Conservation (phyloP, 2,888 invertebrate genomes). For the Gymnocheta viridis region DNA sequence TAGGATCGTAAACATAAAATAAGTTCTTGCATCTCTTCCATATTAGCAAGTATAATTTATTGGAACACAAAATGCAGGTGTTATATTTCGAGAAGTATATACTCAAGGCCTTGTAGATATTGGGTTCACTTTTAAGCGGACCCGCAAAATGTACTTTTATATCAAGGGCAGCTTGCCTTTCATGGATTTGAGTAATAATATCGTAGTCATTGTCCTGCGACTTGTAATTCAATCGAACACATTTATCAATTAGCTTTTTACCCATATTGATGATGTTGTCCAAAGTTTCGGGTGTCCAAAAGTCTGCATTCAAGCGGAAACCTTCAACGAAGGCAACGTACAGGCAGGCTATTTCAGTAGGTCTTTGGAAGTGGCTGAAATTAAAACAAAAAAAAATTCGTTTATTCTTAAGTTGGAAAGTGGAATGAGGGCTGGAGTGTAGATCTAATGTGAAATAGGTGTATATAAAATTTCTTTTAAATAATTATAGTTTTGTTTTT, state of each 20-base stretch:
- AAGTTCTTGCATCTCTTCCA: constrained; percentile 83
- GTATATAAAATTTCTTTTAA: no score
- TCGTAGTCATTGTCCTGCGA: constrained; percentile 75
- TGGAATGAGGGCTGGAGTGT: no score
- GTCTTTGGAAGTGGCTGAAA: constrained; percentile 73
- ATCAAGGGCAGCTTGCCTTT: constrained; percentile 75
- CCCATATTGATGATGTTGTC: constrained; percentile 76
- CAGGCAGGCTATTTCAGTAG: constrained; percentile 77
- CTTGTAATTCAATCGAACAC: constrained; percentile 73
- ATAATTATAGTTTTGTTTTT: no score
- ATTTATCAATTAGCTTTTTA: constrained; percentile 73
- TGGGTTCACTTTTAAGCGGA: constrained; percentile 75
- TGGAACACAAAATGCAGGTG: constrained; percentile 75
- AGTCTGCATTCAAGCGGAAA: constrained; percentile 77
- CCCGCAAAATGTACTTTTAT: constrained; percentile 76
- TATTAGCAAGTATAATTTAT: constrained; percentile 76
- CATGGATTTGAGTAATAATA: constrained; percentile 76
- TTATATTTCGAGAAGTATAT: constrained; percentile 77
- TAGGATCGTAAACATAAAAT: constrained; percentile 86
- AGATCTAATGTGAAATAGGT: no score
- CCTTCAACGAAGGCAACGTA: constrained; percentile 78
- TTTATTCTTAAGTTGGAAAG: not conserved
- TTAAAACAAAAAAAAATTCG: not conserved
- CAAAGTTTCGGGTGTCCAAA: constrained; percentile 77
- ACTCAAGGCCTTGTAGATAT: constrained; percentile 76